Conservation (phyloP, 2,888 invertebrate species). For the Apeira syringaria region DNA sequence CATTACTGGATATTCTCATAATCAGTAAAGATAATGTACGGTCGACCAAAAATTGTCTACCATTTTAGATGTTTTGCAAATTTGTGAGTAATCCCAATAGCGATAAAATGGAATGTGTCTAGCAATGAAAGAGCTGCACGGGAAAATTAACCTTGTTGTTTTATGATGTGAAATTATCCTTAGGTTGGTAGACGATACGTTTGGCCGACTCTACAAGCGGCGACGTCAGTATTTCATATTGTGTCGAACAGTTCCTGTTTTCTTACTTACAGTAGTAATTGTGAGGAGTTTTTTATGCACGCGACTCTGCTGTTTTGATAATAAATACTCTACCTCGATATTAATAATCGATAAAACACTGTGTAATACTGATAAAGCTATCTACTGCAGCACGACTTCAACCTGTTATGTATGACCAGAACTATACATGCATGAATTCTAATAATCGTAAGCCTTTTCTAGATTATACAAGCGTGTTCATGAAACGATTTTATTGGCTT, state of each 20-base stretch:
- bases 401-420: not conserved
- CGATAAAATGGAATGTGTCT: no score
- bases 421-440: not conserved
- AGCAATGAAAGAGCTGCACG: no score
- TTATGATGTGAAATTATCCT: no score
- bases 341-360: not conserved
- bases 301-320: not conserved
- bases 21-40: no score
- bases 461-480: not conserved
- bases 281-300: not conserved
- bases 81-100: no score
- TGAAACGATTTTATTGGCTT: not conserved
- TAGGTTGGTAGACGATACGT: no score
- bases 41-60: no score
- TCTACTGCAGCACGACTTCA: not conserved
- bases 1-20: no score
- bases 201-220: no score
- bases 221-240: constrained; percentile 1
- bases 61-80: no score
- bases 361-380: not conserved
- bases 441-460: no score
- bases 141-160: no score
- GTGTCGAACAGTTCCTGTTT: not conserved
- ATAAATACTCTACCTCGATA: not conserved
- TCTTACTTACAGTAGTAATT: not conserved